Base-by-base conservation (phyloP, 2,113 vertebrate genomes). In the Notiomystis cincta region DNA sequence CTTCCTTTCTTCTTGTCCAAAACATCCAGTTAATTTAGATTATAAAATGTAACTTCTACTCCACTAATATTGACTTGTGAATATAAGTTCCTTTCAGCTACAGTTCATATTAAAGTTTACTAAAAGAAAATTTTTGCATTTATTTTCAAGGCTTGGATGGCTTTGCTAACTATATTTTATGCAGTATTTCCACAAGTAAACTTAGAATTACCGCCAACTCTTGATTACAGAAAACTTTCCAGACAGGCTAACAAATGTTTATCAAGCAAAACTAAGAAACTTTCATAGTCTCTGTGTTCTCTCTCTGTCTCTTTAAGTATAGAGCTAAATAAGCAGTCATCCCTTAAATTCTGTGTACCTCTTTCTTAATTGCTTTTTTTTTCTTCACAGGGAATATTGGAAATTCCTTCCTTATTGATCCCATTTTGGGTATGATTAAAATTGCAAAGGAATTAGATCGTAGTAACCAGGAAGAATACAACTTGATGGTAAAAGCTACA, bases 371-470 rank as follows among this genome's bases (percentile, higher is more conserved):
- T 82, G 40, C 20, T n/a, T 87, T 85, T 69, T 23, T 38, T 81
- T 96, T 44, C 31, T 82, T 87, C 75, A 45, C 96, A 99, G 99
- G 99, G 94, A 99, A 99, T 95, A 97, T 98, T 97, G 99, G 98
- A 92, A 99, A 99, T 98, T 98, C 98, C 75, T 99, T 99, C 94
- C 97, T 97, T 77, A 98, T 99, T 9, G 98, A 99, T 97, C 98
- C 99, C 23, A 76, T 99, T 91, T 98, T 99, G 54, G 99, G 99
- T 45, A 99, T 97, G 48, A 98, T 99, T 92, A 98, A 97, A 91
- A 98, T 98, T 54, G 98, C 98, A 66, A 99, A 99, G 97, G 99
- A 99, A 92, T 98, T 99, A 53, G 99, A 99, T 97, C 98, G 98
- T 60, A 98, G 92, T 97, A 98, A 96, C 94, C 99, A 98, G 89